Evolutionary conservation across 1,140 invertebrate genomes (phyloP), one percentile per base, ranked within the genome.

Genomic region (Cotesia typhae): DNA sequence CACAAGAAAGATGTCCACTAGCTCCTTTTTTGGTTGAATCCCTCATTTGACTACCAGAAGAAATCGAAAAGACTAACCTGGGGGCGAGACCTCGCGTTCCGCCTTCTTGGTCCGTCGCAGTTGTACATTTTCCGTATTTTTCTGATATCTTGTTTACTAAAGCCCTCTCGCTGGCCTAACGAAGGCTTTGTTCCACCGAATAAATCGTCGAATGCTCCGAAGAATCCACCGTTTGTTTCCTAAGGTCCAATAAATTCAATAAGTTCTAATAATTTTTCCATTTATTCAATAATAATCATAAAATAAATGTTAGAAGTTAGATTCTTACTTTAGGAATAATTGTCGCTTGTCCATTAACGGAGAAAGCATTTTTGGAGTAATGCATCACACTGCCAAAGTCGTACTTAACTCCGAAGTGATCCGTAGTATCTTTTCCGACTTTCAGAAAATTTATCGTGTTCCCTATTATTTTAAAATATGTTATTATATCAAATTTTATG

Each of bases 311-410:
- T 12, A 52, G 14, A 53, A 64, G 17, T 35, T 7, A 47, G 12
- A 10, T 14, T 61, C 79, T 84, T 82, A 93, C 91, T 88, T 88
- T 91, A 0, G 93, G 85, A 12, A 90, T 83, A 67, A 94, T 93
- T 0, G 93, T 94, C 7, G 90, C 90, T 77, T 90, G 79, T 1
- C 91, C 90, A 80, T 95, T 95, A 57, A 81, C 89, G 4, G 92
- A 92, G 83, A 95, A 96, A 9, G 93, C 93, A 59, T 89, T 91
- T 10, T 90, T 86, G 0, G 92, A 94, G 78, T 96, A 95, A 81
- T 96, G 94, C 94, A 95, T 95, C 0, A 96, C 92, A 72, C 93
- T 94, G 61, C 90, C 89, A 78, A 93, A 95, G 83, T 95, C 94
- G 72, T 94, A 95, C 0, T 88, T 85, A 1, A 94, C 88, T 2